phyloP scores from a whole-genome alignment of 2,888 invertebrate species.

The Cinara cedri region DNA sequence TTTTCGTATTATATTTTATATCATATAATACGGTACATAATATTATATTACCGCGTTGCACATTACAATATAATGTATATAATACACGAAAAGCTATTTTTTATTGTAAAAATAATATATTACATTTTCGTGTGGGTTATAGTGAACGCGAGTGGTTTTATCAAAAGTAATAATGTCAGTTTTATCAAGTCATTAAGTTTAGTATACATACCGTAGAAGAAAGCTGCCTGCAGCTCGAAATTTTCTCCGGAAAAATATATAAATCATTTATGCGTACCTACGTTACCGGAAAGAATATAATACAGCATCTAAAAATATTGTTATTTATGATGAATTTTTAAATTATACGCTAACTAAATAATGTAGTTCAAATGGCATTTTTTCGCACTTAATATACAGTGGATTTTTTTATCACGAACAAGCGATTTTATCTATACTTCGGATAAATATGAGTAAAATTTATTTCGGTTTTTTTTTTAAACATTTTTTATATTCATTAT shows the following conservation, averaged over 20 bases:
- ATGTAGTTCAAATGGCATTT: neutral
- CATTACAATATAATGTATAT: no score
- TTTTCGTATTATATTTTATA: no score
- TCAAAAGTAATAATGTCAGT: conserved; percentile 6
- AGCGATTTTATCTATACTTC: no score
- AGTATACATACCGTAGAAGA: no score
- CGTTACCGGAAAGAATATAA: neutral
- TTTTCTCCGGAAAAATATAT: neutral
- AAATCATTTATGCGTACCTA: neutral
- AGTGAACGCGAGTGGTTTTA: neutral
- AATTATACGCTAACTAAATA: neutral
- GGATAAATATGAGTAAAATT: no score
- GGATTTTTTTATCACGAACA: neutral
- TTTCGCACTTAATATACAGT: conserved; percentile 1
- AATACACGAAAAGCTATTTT: neutral
- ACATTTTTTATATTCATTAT: no score
- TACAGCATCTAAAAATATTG: neutral
- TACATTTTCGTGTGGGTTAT: neutral
- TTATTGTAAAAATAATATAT: neutral
- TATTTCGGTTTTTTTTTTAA: no score
- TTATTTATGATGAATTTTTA: neutral
- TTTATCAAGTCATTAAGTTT: conserved; percentile 14
- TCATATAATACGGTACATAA: no score
- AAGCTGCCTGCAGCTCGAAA: neutral
- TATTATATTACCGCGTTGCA: no score